Conservation (phyloP, 1,140 invertebrate genomes). For the Drosophila eugracilis region DNA sequence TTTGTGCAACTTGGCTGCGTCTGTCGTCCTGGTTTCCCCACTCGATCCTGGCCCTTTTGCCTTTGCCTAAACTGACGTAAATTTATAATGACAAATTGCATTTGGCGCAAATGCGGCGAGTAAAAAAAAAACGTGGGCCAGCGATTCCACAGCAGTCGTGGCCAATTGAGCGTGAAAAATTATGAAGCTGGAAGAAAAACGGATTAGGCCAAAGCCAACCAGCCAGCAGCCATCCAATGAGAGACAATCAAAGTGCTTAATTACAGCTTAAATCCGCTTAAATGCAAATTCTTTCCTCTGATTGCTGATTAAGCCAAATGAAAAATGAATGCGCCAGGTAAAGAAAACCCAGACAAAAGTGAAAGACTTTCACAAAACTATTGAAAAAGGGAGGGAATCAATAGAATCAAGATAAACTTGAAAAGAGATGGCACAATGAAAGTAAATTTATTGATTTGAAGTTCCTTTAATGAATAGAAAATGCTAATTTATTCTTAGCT, state of each 20-base stretch:
- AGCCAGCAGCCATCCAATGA: constrained; percentile 1
- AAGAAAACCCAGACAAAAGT: constrained; percentile 2
- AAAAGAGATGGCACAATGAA: background rate
- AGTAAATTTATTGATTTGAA: background rate
- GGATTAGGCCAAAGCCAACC: constrained; percentile 21
- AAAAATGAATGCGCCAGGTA: constrained; percentile 11
- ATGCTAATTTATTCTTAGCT: background rate
- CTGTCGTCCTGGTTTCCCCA: background rate
- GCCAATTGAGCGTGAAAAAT: constrained; percentile 81
- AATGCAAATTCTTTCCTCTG: constrained; percentile 54
- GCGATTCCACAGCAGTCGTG: constrained; percentile 26
- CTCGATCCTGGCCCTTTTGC: constrained; percentile 38
- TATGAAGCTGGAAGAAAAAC: constrained; percentile 63
- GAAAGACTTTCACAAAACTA: constrained; percentile 15
- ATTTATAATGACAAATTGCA: constrained; percentile 83
- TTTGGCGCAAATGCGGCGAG: constrained; percentile 71
- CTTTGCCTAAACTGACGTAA: constrained; percentile 82
- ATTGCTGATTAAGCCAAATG: constrained; percentile 31
- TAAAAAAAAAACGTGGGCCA: constrained; percentile 40
- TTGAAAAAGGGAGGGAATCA: background rate
- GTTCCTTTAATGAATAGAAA: background rate
- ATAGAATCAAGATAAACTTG: background rate
- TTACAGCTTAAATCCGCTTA: constrained; percentile 67
- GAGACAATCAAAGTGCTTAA: constrained; percentile 67
- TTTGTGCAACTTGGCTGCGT: constrained; percentile 39